phyloP scores from a whole-genome alignment of 2,113 vertebrate genomes.

The Mesoclemmys tuberculata region DNA sequence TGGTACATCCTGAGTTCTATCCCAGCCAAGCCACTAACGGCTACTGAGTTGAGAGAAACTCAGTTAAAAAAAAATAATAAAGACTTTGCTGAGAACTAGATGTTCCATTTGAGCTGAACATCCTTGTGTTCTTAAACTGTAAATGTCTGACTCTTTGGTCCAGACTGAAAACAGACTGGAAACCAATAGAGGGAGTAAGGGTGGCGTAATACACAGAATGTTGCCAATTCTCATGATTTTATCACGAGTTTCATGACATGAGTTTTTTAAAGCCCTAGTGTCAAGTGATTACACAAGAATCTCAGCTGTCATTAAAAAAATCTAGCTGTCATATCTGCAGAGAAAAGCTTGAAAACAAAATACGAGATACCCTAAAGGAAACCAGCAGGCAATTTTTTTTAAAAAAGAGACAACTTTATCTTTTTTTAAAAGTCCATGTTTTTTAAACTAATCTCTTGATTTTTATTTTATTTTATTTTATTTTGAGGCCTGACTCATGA shows the following conservation, averaged over 20 bases:
- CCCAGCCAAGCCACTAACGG: not conserved
- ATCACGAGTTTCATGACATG: not conserved
- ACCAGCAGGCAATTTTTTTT: not conserved
- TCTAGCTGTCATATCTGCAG: not conserved
- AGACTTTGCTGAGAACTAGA: not conserved
- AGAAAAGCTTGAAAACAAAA: not conserved
- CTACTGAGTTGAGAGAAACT: not conserved
- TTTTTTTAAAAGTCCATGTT: not conserved
- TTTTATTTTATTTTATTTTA: not conserved
- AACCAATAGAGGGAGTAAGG: not conserved
- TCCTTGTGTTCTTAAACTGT: not conserved
- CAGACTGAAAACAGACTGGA: not conserved
- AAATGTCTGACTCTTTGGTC: rapidly evolving
- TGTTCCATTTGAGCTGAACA: not conserved
- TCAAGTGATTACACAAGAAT: not conserved
- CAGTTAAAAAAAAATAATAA: not conserved
- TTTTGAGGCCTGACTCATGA: not conserved
- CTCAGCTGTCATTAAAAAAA: not conserved
- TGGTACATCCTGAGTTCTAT: not conserved
- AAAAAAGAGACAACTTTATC: not conserved
- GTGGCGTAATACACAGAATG: not conserved
- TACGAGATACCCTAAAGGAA: not conserved
- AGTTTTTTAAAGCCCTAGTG: not conserved
- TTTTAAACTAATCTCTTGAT: not conserved
- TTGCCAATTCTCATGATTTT: not conserved